Evolutionary conservation across 1,140 invertebrate species (phyloP), one percentile per base, ranked within the genome.

Genomic region (Aplysia californica): DNA sequence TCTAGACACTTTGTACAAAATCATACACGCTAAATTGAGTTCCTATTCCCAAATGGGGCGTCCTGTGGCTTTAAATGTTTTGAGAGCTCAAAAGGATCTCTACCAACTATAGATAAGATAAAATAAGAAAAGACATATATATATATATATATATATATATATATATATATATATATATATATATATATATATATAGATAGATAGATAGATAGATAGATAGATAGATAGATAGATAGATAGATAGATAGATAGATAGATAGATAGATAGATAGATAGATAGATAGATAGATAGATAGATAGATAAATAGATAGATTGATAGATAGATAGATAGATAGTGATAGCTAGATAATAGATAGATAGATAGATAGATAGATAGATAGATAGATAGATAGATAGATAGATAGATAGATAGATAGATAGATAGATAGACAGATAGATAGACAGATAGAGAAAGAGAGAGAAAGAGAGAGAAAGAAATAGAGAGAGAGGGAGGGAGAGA

Each of bases 401-500:
- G 65, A 31, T 5, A 67, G 35, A 67, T 5, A 31, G 23, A 67
- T 23, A 67, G 33, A 67, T 5, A 38, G 65, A 23, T 23, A 35
- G 10, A 10, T 15, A 18, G 10, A 67, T 23, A 35, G 65, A 38
- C 15, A 67, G 65, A 35, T 5, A 67, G 26, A 31, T 5, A 29
- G 29, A 29, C 15, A 67, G 26, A 67, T 4, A 38, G 35, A 67
- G 65, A 38, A 15, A 38, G 35, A 67, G 65, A 67, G 35, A 38
- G 35, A 67, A 33, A 67, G 35, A 38, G 35, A 67, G 65, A 67
- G 35, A 38, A 23, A 67, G 65, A 67, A 23, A 38, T 15, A 67
- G 65, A 67, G 35, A 38, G 35, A 67, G 65, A 67, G 23, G 35
- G 35, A 36, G 33, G 29, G 23, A 38, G 23, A 36, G 33, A 36